A percentile compares a stretch with the other conserved stretches of the same genome.
These are phyloP conservation scores for Nannoperca australis DNA, from an alignment of 2,797 vertebrate genomes.

Conservation along the genomic window DNA sequence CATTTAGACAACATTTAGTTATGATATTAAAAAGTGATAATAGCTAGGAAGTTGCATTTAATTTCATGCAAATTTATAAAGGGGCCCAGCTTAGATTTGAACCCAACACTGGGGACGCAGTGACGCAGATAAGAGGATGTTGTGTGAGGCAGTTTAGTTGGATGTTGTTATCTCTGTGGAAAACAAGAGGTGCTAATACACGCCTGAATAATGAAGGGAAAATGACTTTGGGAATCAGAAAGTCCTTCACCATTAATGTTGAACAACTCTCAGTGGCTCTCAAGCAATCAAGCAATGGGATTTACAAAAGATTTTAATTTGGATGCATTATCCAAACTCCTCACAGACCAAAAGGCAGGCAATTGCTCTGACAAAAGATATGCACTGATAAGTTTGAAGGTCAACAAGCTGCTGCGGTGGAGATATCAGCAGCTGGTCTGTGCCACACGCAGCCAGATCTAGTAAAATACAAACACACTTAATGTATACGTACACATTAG, in stretches of 20 bases:
- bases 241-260: slow-evolving; percentile 84
- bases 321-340: slow-evolving; percentile 85
- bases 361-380: slow-evolving; percentile 80
- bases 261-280: slow-evolving; percentile 84
- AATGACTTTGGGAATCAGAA: slow-evolving; percentile 83
- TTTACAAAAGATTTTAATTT: slow-evolving; percentile 87
- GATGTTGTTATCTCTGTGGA: slow-evolving; percentile 68
- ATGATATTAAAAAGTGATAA: background rate
- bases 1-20: slow-evolving; percentile 6
- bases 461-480: slow-evolving; percentile 46
- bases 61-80: background rate
- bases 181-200: slow-evolving; percentile 78
- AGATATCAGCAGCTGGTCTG: slow-evolving; percentile 73
- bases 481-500: slow-evolving; percentile 51
- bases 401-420: slow-evolving; percentile 82
- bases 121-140: slow-evolving; percentile 17
- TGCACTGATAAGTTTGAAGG: slow-evolving; percentile 84
- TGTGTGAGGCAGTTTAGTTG: slow-evolving; percentile 54
- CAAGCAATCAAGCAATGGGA: slow-evolving; percentile 84
- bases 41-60: background rate
- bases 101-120: slow-evolving; percentile 8
- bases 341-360: slow-evolving; percentile 76
- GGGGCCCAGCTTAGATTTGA: slow-evolving; percentile 12
- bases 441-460: slow-evolving; percentile 37
- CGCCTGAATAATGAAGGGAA: slow-evolving; percentile 78